Evolutionary conservation across 2,888 invertebrate genomes (phyloP), one percentile per base, ranked within the genome.

Genomic region (Acronicta aceris): DNA sequence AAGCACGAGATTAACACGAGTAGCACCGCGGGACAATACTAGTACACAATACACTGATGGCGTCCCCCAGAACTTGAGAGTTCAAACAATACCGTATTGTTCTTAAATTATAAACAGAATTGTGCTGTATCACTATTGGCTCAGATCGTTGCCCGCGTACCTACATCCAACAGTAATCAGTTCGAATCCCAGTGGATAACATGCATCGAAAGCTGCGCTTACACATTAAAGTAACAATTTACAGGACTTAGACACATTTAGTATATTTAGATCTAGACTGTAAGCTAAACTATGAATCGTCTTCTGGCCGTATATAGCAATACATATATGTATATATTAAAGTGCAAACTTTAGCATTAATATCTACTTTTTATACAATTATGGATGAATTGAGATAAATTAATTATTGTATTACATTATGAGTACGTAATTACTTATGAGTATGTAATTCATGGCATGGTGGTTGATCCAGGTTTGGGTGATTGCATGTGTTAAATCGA

Each of bases 261-360:
- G 71, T 81, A 83, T 80, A 84, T 86, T 86, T 83, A 84, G 79
- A 81, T 81, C 73, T 70, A 54, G 46, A 67, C 65, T 9, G 27
- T 45, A 42, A 42, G 17, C 25, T 56, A 42, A 56, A 43, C 21
- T 43, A 59, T 9, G 30, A 30, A 7, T 27, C 27, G n/a, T n/a
- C n/a, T n/a, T n/a, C n/a, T n/a, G n/a, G n/a, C n/a, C n/a, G n/a
- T n/a, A n/a, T n/a, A n/a, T n/a, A n/a, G n/a, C n/a, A n/a, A n/a
- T n/a, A n/a, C n/a, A n/a, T n/a, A n/a, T n/a, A n/a, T n/a, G n/a
- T n/a, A n/a, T n/a, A n/a, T n/a, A n/a, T n/a, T n/a, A n/a, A n/a
- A n/a, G n/a, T n/a, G n/a, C n/a, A n/a, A n/a, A n/a, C n/a, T n/a
- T n/a, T n/a, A n/a, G n/a, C n/a, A n/a, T n/a, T n/a, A n/a, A n/a